A percentile compares a stretch with the other conserved stretches of the same genome.
Evolutionary conservation across 2,113 vertebrate species (phyloP).

Genomic region (Xyliphius kryptos): DNA sequence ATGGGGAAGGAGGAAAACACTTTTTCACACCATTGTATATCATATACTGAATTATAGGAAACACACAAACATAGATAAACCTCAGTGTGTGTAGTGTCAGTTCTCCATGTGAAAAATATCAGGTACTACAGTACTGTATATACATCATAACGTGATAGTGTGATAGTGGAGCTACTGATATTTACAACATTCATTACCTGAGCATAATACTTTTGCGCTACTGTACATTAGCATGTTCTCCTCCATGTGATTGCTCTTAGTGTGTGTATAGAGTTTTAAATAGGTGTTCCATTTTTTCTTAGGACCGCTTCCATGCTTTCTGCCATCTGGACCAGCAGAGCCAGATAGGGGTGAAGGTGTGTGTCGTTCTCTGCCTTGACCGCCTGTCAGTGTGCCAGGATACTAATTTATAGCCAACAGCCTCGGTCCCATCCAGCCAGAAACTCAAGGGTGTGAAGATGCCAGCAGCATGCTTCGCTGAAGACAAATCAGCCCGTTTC

Average conservation of each 20-base stretch:
- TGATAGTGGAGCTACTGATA: no score
- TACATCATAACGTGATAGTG: no score
- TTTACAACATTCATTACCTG: no score
- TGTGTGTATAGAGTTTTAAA: slow-evolving; percentile 9
- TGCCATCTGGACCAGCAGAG: slow-evolving; percentile 47
- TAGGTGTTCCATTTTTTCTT: slow-evolving; percentile 20
- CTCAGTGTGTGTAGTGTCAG: no score
- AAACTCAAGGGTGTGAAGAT: slow-evolving; percentile 55
- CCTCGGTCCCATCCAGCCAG: slow-evolving; percentile 34
- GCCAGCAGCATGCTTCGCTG: slow-evolving; percentile 52
- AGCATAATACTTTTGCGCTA: no score
- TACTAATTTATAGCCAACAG: slow-evolving; percentile 58
- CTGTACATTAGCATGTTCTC: background rate
- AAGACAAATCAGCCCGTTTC: slow-evolving; percentile 62
- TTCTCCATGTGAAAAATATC: no score
- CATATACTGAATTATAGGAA: no score
- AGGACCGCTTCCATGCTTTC: slow-evolving; percentile 28
- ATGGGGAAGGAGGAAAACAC: no score
- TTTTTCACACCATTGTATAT: no score
- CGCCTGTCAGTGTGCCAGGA: slow-evolving; percentile 53
- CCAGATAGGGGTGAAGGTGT: slow-evolving; percentile 58
- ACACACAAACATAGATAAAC: no score
- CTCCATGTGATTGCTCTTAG: slow-evolving; percentile 18
- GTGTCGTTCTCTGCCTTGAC: slow-evolving; percentile 48
- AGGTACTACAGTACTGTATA: no score